Evolutionary conservation across 1,140 invertebrate species (phyloP).

Genomic region (Neodiprion fabricii): DNA sequence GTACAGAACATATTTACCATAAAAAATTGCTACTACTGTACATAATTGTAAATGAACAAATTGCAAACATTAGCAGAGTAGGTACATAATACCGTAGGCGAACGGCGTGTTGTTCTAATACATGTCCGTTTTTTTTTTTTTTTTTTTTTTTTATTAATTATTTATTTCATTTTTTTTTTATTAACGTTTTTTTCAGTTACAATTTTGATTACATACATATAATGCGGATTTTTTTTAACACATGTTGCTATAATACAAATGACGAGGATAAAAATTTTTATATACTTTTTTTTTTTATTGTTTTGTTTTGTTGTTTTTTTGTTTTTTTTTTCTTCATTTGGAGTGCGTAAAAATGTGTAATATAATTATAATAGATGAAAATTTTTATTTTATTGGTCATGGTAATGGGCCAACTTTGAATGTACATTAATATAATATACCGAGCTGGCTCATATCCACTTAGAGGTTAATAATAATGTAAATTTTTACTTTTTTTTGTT

Average conservation of each 20-base stretch:
- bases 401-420: conserved; percentile 53
- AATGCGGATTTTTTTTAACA: conserved; percentile 59
- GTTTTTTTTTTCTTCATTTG: conserved; percentile 21
- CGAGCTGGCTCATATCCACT: conserved; percentile 52
- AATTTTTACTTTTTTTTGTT: conserved; percentile 38
- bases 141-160: neutral
- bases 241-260: conserved; percentile 61
- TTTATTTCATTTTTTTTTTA: conserved; percentile 43
- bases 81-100: too few relatives aligned
- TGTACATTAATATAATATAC: conserved; percentile 64
- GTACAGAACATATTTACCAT: too few relatives aligned
- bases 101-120: too few relatives aligned
- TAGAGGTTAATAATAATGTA: conserved; percentile 38
- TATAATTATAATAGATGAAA: conserved; percentile 54
- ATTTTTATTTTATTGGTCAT: conserved; percentile 53
- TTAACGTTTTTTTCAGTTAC: conserved; percentile 61
- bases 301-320: too few relatives aligned
- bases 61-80: too few relatives aligned
- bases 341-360: conserved; percentile 57
- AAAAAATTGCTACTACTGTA: too few relatives aligned
- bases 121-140: neutral
- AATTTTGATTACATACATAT: conserved; percentile 64
- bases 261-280: conserved; percentile 60
- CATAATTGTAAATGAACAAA: too few relatives aligned
- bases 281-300: too few relatives aligned